These are phyloP conservation scores for Alexandromys fortis DNA, from an alignment of 2,113 vertebrate species.

Conservation along the genomic window DNA sequence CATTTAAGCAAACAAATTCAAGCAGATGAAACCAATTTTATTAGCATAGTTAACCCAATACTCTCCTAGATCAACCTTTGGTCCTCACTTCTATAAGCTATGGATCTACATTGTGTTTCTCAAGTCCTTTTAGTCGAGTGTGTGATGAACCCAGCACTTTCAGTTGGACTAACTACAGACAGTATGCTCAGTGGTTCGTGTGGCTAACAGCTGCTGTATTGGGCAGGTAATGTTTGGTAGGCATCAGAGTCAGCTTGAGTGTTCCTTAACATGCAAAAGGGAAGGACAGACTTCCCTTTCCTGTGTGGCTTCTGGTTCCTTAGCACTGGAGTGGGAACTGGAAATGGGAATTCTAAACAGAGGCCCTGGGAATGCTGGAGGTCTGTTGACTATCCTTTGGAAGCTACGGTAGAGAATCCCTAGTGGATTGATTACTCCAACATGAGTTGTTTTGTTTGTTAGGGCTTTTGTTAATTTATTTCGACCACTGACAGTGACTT, in stretches of 20 bases:
- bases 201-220: not conserved
- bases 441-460: not conserved
- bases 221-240: not conserved
- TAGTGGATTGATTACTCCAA: not conserved
- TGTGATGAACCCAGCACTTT: not conserved
- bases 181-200: not conserved
- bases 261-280: not conserved
- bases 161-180: not conserved
- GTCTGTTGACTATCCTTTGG: not conserved
- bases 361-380: not conserved
- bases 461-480: not conserved
- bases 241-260: not conserved
- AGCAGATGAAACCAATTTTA: constrained; percentile 33
- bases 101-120: not conserved
- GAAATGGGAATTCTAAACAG: not conserved
- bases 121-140: not conserved
- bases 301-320: not conserved
- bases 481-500: not conserved
- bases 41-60: not conserved
- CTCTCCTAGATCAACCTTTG: not conserved
- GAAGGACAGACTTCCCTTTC: not conserved
- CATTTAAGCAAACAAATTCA: constrained; percentile 33
- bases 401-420: not conserved
- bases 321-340: not conserved
- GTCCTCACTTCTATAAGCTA: not conserved